Conservation (phyloP, 2,888 invertebrate species). For the Bibio marci region DNA sequence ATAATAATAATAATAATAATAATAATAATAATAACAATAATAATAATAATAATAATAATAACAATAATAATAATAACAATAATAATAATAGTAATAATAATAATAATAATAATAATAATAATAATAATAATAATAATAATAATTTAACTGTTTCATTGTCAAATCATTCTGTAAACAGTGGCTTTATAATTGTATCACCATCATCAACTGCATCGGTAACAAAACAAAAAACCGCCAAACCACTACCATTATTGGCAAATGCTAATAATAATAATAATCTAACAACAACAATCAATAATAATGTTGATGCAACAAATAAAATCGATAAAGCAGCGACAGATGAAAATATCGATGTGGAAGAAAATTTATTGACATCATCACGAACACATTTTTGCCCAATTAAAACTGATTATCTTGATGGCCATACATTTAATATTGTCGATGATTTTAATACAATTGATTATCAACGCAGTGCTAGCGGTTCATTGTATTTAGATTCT, state of each 20-base stretch:
- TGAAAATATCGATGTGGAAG: no score
- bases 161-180: conserved; percentile 19
- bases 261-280: not conserved
- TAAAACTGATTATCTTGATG: conserved; percentile 45
- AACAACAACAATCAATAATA: not conserved
- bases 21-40: no score
- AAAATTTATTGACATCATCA: conserved; percentile 58
- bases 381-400: conserved; percentile 76
- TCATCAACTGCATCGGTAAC: not conserved
- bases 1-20: no score
- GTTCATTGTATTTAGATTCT: conserved; percentile 38
- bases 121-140: not conserved
- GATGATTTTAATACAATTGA: conserved; percentile 43
- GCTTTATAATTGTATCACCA: conserved; percentile 15
- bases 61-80: no score
- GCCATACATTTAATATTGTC: conserved; percentile 52
- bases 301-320: not conserved
- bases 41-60: no score
- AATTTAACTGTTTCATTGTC: conserved; percentile 16
- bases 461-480: conserved; percentile 48
- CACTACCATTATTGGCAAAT: no score
- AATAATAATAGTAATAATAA: conserved; percentile 8
- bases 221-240: not conserved
- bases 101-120: conserved; percentile 16
- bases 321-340: not conserved